Evolutionary conservation across 2,113 vertebrate genomes (phyloP).

Genomic region (Excalfactoria chinensis): DNA sequence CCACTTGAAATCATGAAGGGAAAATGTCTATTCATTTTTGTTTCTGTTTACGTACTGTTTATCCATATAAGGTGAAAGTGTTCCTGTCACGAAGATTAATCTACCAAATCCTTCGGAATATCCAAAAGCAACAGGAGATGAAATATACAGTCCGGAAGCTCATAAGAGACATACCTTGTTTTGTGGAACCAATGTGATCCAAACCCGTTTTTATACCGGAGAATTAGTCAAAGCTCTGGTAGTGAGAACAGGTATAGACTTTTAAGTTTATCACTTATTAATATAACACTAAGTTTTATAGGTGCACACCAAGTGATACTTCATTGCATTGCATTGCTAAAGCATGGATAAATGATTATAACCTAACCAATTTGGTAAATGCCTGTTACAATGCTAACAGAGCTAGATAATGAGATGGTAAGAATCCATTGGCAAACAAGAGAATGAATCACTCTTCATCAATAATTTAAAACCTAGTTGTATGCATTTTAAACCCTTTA

Average conservation of each 20-base stretch:
- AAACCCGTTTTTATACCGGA: slow-evolving; percentile 96
- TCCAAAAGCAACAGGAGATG: slow-evolving; percentile 74
- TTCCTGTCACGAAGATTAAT: slow-evolving; percentile 97
- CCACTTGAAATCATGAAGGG: not conserved
- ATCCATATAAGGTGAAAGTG: slow-evolving; percentile 89
- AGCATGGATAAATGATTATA: not conserved
- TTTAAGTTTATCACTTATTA: not conserved
- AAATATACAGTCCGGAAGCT: slow-evolving; percentile 85
- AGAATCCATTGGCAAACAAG: not conserved
- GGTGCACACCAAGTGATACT: not conserved
- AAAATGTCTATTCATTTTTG: not conserved
- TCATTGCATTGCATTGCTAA: not conserved
- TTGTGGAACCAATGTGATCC: slow-evolving; percentile 95
- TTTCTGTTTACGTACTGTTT: not conserved
- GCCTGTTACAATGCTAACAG: not conserved
- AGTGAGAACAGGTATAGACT: slow-evolving; percentile 88
- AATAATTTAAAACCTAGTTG: not conserved
- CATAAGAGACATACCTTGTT: slow-evolving; percentile 95
- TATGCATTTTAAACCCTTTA: not conserved
- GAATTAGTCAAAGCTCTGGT: slow-evolving; percentile 95
- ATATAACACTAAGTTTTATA: not conserved
- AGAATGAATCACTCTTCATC: not conserved
- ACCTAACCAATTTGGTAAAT: not conserved
- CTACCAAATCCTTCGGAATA: slow-evolving; percentile 87
- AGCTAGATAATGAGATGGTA: not conserved